Conservation (phyloP, 2,888 invertebrate genomes). For the Dynastes hyllus region DNA sequence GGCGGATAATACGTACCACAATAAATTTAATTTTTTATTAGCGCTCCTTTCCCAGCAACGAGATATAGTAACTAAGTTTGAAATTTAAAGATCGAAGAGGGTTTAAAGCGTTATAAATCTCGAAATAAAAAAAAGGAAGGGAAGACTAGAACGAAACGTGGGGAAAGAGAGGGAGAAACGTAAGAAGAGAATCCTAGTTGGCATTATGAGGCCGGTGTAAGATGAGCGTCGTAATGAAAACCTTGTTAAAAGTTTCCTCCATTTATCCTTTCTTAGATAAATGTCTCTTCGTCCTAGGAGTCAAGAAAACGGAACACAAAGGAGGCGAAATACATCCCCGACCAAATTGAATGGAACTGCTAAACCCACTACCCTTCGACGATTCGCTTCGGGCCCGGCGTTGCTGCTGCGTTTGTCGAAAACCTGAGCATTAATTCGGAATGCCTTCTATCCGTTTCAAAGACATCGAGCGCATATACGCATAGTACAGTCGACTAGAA, state of each 20-base stretch:
- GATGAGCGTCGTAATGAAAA: conserved; percentile 67
- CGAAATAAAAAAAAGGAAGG: conserved; percentile 48
- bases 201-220: conserved; percentile 62
- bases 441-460: conserved; percentile 55
- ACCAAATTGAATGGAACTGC: conserved; percentile 66
- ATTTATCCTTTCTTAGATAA: conserved; percentile 66
- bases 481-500: background rate
- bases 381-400: background rate
- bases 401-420: background rate
- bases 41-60: background rate
- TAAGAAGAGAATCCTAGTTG: conserved; percentile 57
- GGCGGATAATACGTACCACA: background rate
- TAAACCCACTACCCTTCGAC: conserved; percentile 51
- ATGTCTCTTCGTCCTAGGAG: conserved; percentile 63
- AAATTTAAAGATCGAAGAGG: conserved; percentile 46
- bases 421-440: conserved; percentile 58
- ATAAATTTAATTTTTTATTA: conserved; percentile 25
- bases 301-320: conserved; percentile 62
- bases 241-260: conserved; percentile 68
- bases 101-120: conserved; percentile 52
- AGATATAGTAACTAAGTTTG: conserved; percentile 39
- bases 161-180: conserved; percentile 27
- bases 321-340: conserved; percentile 63
- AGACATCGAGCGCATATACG: background rate
- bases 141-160: background rate